phyloP scores from a whole-genome alignment of 1,140 invertebrate genomes.

The Eurosta solidaginis region DNA sequence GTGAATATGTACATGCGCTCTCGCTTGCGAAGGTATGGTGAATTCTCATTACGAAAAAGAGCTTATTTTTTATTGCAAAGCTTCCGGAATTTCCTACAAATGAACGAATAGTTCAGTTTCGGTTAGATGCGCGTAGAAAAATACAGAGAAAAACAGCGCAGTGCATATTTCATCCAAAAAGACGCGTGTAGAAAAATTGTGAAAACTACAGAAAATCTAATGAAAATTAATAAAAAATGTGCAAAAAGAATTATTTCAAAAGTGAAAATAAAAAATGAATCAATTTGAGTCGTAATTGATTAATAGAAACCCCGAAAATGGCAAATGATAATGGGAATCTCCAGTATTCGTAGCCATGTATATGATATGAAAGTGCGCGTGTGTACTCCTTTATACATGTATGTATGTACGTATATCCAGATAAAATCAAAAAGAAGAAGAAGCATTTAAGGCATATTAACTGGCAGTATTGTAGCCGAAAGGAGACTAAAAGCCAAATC shows the following conservation, averaged over 20 bases:
- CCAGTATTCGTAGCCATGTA: not conserved
- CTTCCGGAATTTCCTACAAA: conserved; percentile 18
- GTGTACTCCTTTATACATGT: not conserved
- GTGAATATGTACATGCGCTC: not conserved
- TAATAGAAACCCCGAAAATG: not conserved
- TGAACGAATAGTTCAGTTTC: not conserved
- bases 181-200: not conserved
- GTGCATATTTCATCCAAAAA: conserved; percentile 1
- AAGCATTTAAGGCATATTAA: not conserved
- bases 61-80: conserved; percentile 9
- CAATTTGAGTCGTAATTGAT: not conserved
- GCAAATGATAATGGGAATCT: not conserved
- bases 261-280: not conserved
- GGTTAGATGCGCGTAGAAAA: conserved; percentile 22
- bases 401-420: not conserved
- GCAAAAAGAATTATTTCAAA: not conserved
- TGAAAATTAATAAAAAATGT: not conserved
- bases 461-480: conserved; percentile 7
- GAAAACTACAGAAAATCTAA: not conserved
- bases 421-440: conserved; percentile 4
- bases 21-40: not conserved
- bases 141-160: conserved; percentile 9
- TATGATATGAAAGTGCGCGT: not conserved
- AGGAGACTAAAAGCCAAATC: not conserved
- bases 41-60: not conserved